phyloP scores from a whole-genome alignment of 2,113 vertebrate genomes.

The Barbus barbus region DNA sequence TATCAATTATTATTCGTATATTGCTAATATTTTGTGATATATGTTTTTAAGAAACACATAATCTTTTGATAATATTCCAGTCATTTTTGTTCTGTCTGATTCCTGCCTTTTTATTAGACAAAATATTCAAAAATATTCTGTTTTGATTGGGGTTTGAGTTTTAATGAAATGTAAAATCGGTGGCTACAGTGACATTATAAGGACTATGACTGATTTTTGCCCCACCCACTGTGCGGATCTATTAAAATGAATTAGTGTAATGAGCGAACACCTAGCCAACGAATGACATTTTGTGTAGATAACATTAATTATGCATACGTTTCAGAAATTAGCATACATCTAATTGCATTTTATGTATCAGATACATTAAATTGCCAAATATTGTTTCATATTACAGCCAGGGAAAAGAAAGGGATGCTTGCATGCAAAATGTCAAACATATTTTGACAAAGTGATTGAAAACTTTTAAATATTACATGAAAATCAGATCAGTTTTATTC shows the following conservation, averaged over 20 bases:
- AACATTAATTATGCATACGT: conserved; percentile 79
- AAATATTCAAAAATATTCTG: conserved; percentile 38
- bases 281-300: conserved; percentile 77
- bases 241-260: conserved; percentile 78
- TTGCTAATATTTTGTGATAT: background rate
- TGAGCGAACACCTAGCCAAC: conserved; percentile 75
- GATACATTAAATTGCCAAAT: conserved; percentile 65
- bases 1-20: background rate
- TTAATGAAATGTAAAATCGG: conserved; percentile 32
- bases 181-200: conserved; percentile 45
- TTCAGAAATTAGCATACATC: conserved; percentile 69
- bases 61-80: background rate
- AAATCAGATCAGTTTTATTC: background rate
- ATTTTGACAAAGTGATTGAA: conserved; percentile 10
- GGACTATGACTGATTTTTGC: conserved; percentile 25
- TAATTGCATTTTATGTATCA: conserved; percentile 72
- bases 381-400: conserved; percentile 54
- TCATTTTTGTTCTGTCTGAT: conserved; percentile 37
- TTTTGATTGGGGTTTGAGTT: conserved; percentile 19
- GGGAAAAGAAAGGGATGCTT: background rate
- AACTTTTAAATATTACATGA: background rate
- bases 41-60: background rate
- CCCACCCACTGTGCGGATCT: conserved; percentile 63
- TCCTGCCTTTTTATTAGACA: conserved; percentile 1
- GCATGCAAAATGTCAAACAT: background rate